These are phyloP conservation scores for Netelia melanura DNA, from an alignment of 2,888 invertebrate species.

Conservation along the genomic window DNA sequence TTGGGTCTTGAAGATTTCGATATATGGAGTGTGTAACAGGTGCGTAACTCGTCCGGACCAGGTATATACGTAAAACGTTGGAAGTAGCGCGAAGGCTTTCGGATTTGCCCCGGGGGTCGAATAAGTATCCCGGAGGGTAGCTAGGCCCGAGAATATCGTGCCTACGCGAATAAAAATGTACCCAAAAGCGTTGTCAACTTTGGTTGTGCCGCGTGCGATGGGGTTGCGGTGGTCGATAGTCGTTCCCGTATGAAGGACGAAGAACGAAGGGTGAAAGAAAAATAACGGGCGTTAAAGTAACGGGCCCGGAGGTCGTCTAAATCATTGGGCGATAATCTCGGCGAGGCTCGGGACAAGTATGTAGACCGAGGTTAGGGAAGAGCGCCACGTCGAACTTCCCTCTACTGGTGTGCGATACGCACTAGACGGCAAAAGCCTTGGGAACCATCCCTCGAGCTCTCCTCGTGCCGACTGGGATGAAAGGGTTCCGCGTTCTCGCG, in stretches of 20 bases:
- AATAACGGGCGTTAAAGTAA: slow-evolving; percentile 57
- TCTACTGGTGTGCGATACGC: slow-evolving; percentile 8
- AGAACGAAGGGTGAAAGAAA: slow-evolving; percentile 55
- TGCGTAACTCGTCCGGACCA: slow-evolving; percentile 49
- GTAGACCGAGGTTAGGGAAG: slow-evolving; percentile 61
- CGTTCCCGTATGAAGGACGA: not conserved
- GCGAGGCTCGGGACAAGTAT: slow-evolving; percentile 50
- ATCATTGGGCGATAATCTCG: slow-evolving; percentile 74
- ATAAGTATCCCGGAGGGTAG: slow-evolving; percentile 48
- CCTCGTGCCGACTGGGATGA: slow-evolving; percentile 56
- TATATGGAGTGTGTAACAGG: slow-evolving; percentile 59
- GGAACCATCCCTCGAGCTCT: slow-evolving; percentile 16
- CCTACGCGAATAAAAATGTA: not conserved
- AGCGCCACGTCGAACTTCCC: slow-evolving; percentile 43
- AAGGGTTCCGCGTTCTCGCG: slow-evolving; percentile 69
- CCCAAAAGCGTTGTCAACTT: not conserved
- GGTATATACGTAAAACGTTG: slow-evolving; percentile 30
- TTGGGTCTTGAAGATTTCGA: slow-evolving; percentile 25
- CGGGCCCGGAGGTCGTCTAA: slow-evolving; percentile 69
- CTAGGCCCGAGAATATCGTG: not conserved
- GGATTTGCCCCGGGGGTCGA: slow-evolving; percentile 61
- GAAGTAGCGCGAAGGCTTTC: slow-evolving; percentile 9
- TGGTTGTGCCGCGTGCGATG: not conserved
- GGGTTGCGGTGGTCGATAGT: not conserved
- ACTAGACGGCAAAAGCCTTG: slow-evolving; percentile 36